phyloP scores from a whole-genome alignment of 2,113 vertebrate species.

The Labeo rohita region DNA sequence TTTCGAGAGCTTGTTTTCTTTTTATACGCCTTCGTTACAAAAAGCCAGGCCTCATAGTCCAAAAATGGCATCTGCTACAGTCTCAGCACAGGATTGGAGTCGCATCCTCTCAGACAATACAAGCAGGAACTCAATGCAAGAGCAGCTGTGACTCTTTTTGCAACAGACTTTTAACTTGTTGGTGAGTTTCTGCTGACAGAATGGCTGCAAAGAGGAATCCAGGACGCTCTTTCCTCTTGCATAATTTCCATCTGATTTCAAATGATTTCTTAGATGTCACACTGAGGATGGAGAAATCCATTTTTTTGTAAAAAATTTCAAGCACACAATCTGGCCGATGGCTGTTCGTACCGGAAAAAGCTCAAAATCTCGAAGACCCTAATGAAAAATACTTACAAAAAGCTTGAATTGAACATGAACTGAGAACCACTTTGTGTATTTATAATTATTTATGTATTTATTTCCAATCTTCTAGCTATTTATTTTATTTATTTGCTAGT shows the following conservation, averaged over 20 bases:
- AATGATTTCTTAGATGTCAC: conserved; percentile 48
- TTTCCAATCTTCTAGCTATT: conserved; percentile 78
- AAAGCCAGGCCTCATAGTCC: neutral
- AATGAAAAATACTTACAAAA: conserved; percentile 22
- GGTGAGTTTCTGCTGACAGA: conserved; percentile 49
- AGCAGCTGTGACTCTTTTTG: conserved; percentile 41
- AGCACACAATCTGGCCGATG: conserved; percentile 76
- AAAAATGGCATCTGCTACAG: conserved; percentile 58
- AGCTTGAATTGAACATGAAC: conserved; percentile 39
- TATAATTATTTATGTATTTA: conserved; percentile 74
- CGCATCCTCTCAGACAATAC: conserved; percentile 49
- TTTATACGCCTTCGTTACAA: conserved; percentile 3
- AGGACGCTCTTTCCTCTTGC: conserved; percentile 22
- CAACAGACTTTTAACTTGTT: conserved; percentile 50
- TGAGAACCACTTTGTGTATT: conserved; percentile 50
- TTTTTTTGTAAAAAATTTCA: conserved; percentile 80
- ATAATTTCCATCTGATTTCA: conserved; percentile 31
- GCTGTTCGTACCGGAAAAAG: conserved; percentile 37
- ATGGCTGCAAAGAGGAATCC: conserved; percentile 43
- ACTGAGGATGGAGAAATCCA: conserved; percentile 70
- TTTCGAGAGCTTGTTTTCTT: conserved; percentile 28
- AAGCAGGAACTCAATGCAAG: conserved; percentile 41
- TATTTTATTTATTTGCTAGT: conserved; percentile 76
- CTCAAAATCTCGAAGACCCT: conserved; percentile 23
- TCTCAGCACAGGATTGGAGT: conserved; percentile 46